Evolutionary conservation across 2,113 vertebrate species (phyloP), one percentile per base, ranked within the genome.

Genomic region (Pterocles burchelli): DNA sequence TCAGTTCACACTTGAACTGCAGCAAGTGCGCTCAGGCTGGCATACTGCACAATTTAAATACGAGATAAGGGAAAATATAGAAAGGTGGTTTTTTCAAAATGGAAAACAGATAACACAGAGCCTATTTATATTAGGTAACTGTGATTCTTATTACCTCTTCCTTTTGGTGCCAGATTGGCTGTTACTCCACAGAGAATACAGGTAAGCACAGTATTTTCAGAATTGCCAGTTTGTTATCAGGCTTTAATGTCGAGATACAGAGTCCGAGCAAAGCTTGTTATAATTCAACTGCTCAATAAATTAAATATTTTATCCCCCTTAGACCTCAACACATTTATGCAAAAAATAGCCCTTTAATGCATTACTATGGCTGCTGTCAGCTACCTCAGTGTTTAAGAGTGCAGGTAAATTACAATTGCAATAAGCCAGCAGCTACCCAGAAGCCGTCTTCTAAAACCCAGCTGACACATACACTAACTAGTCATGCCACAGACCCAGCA

Each of bases 91-190:
- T 92, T 98, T 97, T 95, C 68, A 93, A 97, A 96, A 88, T 28
- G 28, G 78, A 94, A 97, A 95, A 86, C n/a, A 97, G 77, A 51
- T 66, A 97, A 79, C 62, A 48, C 45, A 92, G 85, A 93, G 31
- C 48, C 97, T 94, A 95, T 96, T 97, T 97, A 93, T 94, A 94
- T 89, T 73, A 95, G 65, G 66, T 93, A 97, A 97, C 97, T 95
- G 93, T n/a, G 70, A 59, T 97, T 93, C 77, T 96, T 95, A 96
- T 95, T 97, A 87, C 51, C 49, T 97, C 80, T 96, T 96, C 49
- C 55, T 89, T 75, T 93, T 93, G 59, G 67, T 91, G 71, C 63
- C 93, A 96, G 73, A 91, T 84, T 96, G 89, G 81, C 76, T 95
- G 76, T 92, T 96, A 93, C 52, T 96, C 80, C 81, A 55, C 22